phyloP scores from a whole-genome alignment of 2,113 vertebrate genomes.

The Callipepla squamata region DNA sequence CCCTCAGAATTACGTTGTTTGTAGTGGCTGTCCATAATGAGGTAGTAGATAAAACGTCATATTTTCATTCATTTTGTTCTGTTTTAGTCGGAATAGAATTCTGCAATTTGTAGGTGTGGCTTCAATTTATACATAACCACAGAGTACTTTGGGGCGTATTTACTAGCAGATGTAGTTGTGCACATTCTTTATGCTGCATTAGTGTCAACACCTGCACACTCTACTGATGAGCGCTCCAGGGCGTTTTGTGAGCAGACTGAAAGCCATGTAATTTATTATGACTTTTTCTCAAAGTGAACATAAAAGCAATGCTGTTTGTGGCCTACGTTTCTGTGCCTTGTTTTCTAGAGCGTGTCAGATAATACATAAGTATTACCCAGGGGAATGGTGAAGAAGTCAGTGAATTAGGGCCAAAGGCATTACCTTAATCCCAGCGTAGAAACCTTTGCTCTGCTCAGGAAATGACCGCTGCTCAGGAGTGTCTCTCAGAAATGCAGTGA shows the following conservation, averaged over 20 bases:
- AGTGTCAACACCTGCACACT: neutral
- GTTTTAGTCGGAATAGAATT: neutral
- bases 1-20: neutral
- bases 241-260: neutral
- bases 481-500: conserved; percentile 75
- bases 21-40: accelerated
- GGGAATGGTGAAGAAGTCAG: neutral
- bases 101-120: neutral
- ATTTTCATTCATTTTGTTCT: neutral
- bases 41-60: neutral
- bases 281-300: neutral
- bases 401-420: neutral
- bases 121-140: neutral
- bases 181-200: neutral
- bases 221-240: neutral
- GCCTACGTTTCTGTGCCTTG: neutral
- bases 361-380: conserved; percentile 48
- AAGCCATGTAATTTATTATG: conserved; percentile 37
- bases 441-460: conserved; percentile 80
- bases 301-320: conserved; percentile 43
- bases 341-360: conserved; percentile 44
- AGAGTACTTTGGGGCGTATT: neutral
- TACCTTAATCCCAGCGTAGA: conserved; percentile 88
- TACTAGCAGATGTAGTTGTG: neutral
- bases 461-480: conserved; percentile 70